phyloP scores from a whole-genome alignment of 1,140 invertebrate species.

The Melipona quadrifasciata region DNA sequence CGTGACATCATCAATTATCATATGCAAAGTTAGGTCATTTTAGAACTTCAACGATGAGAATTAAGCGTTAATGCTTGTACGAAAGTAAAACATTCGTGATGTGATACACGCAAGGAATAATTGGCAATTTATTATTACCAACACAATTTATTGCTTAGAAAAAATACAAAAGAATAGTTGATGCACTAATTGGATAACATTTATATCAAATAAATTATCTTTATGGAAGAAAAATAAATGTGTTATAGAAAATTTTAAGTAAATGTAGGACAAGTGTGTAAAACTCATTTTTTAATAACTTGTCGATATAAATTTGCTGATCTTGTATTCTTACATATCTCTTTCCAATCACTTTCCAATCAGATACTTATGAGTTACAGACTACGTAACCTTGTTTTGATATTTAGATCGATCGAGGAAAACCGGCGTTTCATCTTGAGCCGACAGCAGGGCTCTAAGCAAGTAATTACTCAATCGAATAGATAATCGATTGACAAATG shows the following conservation, averaged over 20 bases:
- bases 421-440: not conserved
- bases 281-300: not conserved
- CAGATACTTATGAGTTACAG: no score
- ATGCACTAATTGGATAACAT: not conserved
- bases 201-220: not conserved
- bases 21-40: slow-evolving; percentile 35
- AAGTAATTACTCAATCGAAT: not conserved
- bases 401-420: not conserved
- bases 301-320: not conserved
- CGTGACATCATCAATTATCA: slow-evolving; percentile 64
- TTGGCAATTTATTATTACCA: not conserved
- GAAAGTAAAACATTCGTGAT: not conserved
- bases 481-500: no score
- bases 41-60: not conserved
- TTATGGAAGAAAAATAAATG: not conserved
- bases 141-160: not conserved
- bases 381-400: no score
- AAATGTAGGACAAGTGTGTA: not conserved
- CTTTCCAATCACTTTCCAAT: no score
- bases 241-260: not conserved
- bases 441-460: not conserved
- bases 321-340: not conserved
- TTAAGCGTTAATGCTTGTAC: not conserved
- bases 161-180: not conserved
- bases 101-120: not conserved